Evolutionary conservation across 2,797 vertebrate species (phyloP).

Genomic region (Schizopygopsis pylzovi): DNA sequence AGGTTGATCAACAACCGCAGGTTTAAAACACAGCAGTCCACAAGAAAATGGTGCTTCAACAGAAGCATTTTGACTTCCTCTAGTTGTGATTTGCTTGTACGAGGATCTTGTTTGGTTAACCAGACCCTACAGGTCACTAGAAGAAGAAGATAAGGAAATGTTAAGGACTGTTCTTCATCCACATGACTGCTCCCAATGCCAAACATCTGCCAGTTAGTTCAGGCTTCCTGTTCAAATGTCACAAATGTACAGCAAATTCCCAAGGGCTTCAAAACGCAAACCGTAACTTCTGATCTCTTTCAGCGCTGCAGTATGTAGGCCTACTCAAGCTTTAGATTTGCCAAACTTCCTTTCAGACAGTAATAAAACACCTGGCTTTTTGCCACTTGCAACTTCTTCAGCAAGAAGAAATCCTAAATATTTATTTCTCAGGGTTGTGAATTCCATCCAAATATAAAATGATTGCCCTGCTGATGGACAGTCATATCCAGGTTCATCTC

Average conservation of each 20-base stretch:
- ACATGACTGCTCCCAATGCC: slow-evolving; percentile 14
- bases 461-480: not conserved
- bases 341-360: no score
- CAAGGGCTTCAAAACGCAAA: not conserved
- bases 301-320: not conserved
- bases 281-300: slow-evolving; percentile 5
- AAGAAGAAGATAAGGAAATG: slow-evolving; percentile 30
- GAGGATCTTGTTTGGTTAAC: slow-evolving; percentile 15
- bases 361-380: not conserved
- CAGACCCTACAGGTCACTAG: slow-evolving; percentile 11
- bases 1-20: not conserved
- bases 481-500: slow-evolving; percentile 10
- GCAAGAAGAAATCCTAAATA: slow-evolving; percentile 29
- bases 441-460: slow-evolving; percentile 32
- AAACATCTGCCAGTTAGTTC: slow-evolving; percentile 6
- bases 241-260: slow-evolving; percentile 8
- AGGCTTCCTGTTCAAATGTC: slow-evolving; percentile 3
- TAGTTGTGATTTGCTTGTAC: not conserved
- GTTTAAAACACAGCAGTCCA: not conserved
- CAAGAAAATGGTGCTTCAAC: not conserved
- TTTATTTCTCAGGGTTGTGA: slow-evolving; percentile 26
- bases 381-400: not conserved
- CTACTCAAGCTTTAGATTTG: no score
- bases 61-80: not conserved
- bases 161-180: slow-evolving; percentile 26